Percentiles rank a stretch among this genome's conserved stretches.
These are phyloP conservation scores for Sipunculus nudus DNA, from an alignment of 2,888 invertebrate species.

Conservation along the genomic window DNA sequence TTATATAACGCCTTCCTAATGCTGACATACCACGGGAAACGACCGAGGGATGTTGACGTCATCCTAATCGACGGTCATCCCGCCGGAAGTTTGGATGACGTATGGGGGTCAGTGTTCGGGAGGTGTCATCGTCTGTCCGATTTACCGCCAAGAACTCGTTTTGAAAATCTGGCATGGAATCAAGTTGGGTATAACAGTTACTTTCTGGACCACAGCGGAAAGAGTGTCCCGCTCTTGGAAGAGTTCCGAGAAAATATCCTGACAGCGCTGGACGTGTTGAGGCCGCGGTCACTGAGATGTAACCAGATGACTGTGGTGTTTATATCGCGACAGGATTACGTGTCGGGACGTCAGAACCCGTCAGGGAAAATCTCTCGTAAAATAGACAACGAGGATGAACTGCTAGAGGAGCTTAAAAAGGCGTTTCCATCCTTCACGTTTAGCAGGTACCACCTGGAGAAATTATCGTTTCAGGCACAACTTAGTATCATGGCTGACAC, in stretches of 20 bases:
- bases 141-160: constrained; percentile 35
- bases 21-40: constrained; percentile 41
- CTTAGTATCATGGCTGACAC: constrained; percentile 45
- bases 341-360: constrained; percentile 57
- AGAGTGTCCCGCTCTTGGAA: constrained; percentile 44
- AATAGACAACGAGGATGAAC: constrained; percentile 53
- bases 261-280: constrained; percentile 27
- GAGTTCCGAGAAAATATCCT: constrained; percentile 52
- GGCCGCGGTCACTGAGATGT: constrained; percentile 39
- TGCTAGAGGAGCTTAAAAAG: constrained; percentile 36
- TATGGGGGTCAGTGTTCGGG: constrained; percentile 51
- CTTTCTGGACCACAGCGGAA: constrained; percentile 42
- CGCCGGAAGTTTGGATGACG: constrained; percentile 45
- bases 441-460: constrained; percentile 48
- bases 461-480: constrained; percentile 46
- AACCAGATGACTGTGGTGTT: constrained; percentile 45
- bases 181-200: constrained; percentile 51
- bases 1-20: constrained; percentile 55
- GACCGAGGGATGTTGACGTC: constrained; percentile 43
- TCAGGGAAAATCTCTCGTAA: constrained; percentile 49
- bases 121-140: constrained; percentile 40
- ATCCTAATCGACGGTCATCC: constrained; percentile 58
- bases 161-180: constrained; percentile 47
- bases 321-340: constrained; percentile 54
- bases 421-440: constrained; percentile 37